phyloP scores from a whole-genome alignment of 2,888 invertebrate species.

The Eueremaeus valkanovi region DNA sequence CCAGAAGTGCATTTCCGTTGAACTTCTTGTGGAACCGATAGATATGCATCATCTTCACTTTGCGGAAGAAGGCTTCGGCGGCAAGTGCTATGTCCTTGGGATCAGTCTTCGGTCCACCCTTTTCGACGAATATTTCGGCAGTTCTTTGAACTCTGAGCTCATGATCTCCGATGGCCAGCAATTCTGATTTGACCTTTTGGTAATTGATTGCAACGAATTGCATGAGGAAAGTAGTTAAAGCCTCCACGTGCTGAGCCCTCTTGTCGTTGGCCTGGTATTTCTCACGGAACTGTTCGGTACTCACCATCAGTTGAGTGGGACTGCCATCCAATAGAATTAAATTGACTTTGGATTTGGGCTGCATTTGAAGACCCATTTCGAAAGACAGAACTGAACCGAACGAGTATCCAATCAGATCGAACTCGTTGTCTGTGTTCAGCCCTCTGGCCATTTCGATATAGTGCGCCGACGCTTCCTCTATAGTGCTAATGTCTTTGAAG shows the following conservation, averaged over 20 bases:
- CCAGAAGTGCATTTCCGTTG: constrained; percentile 66
- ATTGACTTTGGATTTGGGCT: constrained; percentile 56
- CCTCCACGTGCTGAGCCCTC: constrained; percentile 54
- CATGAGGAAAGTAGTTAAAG: constrained; percentile 74
- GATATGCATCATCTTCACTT: constrained; percentile 69
- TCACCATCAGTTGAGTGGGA: constrained; percentile 71
- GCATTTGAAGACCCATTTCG: constrained; percentile 85
- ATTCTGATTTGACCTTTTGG: constrained; percentile 62
- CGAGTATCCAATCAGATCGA: constrained; percentile 87
- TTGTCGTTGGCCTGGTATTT: constrained; percentile 58
- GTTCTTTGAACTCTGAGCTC: constrained; percentile 61
- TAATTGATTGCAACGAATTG: constrained; percentile 74
- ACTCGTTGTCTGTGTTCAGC: constrained; percentile 68
- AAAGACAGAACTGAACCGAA: constrained; percentile 92
- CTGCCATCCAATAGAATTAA: constrained; percentile 86
- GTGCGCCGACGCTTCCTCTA: constrained; percentile 41
- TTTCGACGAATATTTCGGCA: constrained; percentile 60
- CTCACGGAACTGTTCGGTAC: constrained; percentile 58
- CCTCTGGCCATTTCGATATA: constrained; percentile 62
- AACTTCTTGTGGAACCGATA: constrained; percentile 66
- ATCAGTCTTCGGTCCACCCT: constrained; percentile 56
- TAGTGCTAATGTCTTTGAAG: constrained; percentile 37
- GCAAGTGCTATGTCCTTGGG: constrained; percentile 64
- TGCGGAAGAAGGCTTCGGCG: constrained; percentile 73
- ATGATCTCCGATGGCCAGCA: constrained; percentile 61